Base-by-base conservation (phyloP, 2,797 vertebrate species). In the Melanotaenia pygmaea region DNA sequence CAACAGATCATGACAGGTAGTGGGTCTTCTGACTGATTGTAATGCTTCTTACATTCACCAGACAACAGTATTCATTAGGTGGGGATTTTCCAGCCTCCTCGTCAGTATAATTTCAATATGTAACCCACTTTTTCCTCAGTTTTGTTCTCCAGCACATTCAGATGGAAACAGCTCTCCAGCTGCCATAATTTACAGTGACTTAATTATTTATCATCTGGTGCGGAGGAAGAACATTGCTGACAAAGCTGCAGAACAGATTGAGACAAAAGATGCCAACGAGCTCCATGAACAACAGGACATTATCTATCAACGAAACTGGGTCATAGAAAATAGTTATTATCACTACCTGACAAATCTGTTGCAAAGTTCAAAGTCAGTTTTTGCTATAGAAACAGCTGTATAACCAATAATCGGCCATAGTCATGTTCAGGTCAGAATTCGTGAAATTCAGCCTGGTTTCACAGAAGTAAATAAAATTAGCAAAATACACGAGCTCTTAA, bases 1-100 rank as follows among this genome's bases (percentile, higher is more conserved):
- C 35, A 2, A 37, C 35, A 37, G 35, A 37, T 37, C 35, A 37
- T 37, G 11, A 18, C 1, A 10, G 20, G 40, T 20, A 73, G 72
- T 70, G 59, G 65, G 61, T 70, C 47, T 67, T 38, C 30, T 59
- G 56, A 30, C 20, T 58, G 51, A 16, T 14, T 40, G 7, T 28
- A 6, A 35, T 35, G 10, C 18, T 32, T 38, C 26, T 20, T 32
- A 51, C 20, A 58, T 35, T 2, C 0, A 64, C 40, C 28, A 40
- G n/a, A 64, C 3, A 13, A 14, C 22, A 54, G 11, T 13, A 5
- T 54, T 54, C 51, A 56, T 56, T 56, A 18, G 54, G 26, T 16
- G n/a, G 47, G 20, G 47, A 50, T 22, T 50, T 50, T 50, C 47
- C 47, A 50, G n/a, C 20, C 47, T n/a, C 45, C 43, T 47, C 20